phyloP scores from a whole-genome alignment of 2,888 invertebrate genomes.

The Lasioglossum figueresi region DNA sequence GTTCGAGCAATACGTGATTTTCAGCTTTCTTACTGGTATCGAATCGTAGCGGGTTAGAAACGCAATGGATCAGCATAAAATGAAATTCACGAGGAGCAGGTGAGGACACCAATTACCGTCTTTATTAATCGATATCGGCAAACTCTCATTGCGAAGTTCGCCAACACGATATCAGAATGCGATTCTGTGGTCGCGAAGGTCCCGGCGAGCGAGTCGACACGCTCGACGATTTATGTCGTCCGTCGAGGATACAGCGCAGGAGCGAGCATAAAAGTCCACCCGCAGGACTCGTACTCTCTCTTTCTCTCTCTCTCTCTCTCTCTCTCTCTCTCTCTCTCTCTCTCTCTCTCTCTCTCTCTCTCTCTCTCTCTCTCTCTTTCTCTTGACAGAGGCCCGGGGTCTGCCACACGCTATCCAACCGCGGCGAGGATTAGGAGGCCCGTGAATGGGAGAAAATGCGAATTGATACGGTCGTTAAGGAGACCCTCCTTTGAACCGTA shows the following conservation, averaged over 20 bases:
- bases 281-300: constrained; percentile 41
- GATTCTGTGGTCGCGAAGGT: constrained; percentile 12
- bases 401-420: constrained; percentile 49
- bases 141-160: background rate
- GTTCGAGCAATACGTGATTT: background rate
- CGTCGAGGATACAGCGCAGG: constrained; percentile 59
- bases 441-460: constrained; percentile 77
- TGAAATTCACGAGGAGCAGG: background rate
- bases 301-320: constrained; percentile 26
- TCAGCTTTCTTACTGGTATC: too few species aligned
- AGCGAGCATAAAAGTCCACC: constrained; percentile 67
- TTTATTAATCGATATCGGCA: background rate
- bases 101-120: background rate
- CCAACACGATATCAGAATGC: background rate
- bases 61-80: too few species aligned
- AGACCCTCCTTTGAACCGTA: constrained; percentile 67
- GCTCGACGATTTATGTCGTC: constrained; percentile 70
- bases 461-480: constrained; percentile 78
- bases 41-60: background rate
- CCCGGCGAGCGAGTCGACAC: constrained; percentile 58
- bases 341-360: constrained; percentile 14
- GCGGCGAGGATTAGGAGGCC: constrained; percentile 72
- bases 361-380: background rate
- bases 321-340: constrained; percentile 23
- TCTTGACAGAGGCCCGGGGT: constrained; percentile 32